These are phyloP conservation scores for Criorhina ranunculi DNA, from an alignment of 2,888 invertebrate genomes.

Conservation along the genomic window DNA sequence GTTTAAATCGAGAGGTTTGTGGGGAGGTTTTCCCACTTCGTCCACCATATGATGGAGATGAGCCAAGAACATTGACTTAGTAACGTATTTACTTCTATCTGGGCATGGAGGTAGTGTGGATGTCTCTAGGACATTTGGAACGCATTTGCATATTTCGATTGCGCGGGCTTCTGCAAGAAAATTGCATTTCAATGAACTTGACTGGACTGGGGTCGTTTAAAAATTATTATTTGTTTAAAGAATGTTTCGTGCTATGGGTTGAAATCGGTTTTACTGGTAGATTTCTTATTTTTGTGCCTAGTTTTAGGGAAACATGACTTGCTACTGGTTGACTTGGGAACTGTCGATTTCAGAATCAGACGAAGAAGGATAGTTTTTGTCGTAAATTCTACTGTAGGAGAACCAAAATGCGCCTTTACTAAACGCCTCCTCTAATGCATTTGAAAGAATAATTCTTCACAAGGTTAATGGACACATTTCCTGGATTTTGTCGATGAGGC, in stretches of 20 bases:
- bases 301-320: too few relatives aligned
- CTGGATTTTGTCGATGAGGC: too few relatives aligned
- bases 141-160: slow-evolving; percentile 10
- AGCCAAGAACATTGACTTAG: slow-evolving; percentile 75
- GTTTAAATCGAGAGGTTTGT: slow-evolving; percentile 69
- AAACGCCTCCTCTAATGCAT: too few relatives aligned
- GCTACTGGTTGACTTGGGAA: too few relatives aligned
- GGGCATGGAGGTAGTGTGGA: neutral
- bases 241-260: neutral
- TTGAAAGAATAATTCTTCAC: too few relatives aligned
- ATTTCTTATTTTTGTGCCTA: too few relatives aligned
- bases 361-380: too few relatives aligned
- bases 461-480: too few relatives aligned
- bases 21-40: slow-evolving; percentile 72
- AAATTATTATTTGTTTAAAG: neutral
- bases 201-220: neutral
- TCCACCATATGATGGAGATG: slow-evolving; percentile 77
- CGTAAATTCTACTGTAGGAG: too few relatives aligned
- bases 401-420: too few relatives aligned
- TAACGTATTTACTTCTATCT: slow-evolving; percentile 37
- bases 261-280: neutral
- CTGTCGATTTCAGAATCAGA: too few relatives aligned
- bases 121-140: slow-evolving; percentile 1
- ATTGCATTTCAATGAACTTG: slow-evolving; percentile 48
- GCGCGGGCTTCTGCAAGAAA: slow-evolving; percentile 53